Evolutionary conservation across 2,113 vertebrate genomes (phyloP).

Genomic region (Aplodontia rufa): DNA sequence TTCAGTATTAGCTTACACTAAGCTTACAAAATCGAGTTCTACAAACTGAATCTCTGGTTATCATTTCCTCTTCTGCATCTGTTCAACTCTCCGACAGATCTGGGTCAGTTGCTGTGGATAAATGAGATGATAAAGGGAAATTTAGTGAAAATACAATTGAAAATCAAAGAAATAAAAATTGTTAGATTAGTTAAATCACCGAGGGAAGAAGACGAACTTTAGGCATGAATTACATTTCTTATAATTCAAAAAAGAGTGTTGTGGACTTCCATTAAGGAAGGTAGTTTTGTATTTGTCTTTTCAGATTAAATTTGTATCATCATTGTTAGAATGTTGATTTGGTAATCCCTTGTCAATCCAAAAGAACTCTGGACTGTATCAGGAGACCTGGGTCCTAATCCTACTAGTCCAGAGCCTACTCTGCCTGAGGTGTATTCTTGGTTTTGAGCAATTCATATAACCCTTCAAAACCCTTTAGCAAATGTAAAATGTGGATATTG

Average conservation of each 20-base stretch:
- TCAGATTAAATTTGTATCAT: background rate
- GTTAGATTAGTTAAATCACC: background rate
- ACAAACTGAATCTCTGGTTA: background rate
- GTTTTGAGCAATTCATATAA: background rate
- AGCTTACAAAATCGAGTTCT: background rate
- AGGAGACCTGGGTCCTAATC: background rate
- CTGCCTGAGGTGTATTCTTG: background rate
- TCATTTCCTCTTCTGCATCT: background rate
- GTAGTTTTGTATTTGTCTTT: constrained; percentile 38
- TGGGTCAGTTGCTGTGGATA: background rate
- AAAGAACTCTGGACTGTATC: background rate
- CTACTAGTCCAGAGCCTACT: background rate
- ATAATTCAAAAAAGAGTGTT: background rate
- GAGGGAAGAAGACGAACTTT: background rate
- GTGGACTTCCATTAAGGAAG: background rate
- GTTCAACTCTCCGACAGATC: background rate
- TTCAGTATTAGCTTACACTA: background rate
- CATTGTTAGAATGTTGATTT: background rate
- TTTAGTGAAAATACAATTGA: background rate
- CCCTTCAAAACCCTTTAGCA: background rate
- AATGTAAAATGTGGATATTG: background rate
- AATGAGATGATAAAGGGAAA: background rate
- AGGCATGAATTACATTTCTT: background rate
- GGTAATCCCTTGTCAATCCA: background rate
- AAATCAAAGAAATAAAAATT: background rate